Evolutionary conservation across 1,140 invertebrate genomes (phyloP).

Genomic region (Archegozetes longisetosus): DNA sequence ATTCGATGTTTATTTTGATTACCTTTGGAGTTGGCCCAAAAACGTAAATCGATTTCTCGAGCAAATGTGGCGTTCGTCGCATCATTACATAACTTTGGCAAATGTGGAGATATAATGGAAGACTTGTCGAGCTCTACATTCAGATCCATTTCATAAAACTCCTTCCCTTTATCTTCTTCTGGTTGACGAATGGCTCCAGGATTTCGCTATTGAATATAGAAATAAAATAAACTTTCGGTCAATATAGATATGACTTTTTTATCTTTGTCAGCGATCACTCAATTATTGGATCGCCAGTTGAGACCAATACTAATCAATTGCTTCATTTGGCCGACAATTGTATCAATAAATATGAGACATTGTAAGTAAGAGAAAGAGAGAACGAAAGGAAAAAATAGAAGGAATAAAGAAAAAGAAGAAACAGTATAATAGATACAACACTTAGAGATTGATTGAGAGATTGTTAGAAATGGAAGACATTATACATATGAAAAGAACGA

Average conservation of each 20-base stretch:
- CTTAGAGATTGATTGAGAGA: too few species aligned
- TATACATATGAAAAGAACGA: background rate
- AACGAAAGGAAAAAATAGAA: too few species aligned
- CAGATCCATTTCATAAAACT: slow-evolving; percentile 62
- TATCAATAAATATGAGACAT: background rate
- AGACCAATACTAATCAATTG: background rate
- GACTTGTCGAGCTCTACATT: slow-evolving; percentile 49
- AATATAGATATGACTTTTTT: background rate
- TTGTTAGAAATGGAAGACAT: background rate
- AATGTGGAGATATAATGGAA: slow-evolving; percentile 50
- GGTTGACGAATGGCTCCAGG: slow-evolving; percentile 60
- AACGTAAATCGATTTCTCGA: slow-evolving; percentile 44
- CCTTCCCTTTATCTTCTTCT: slow-evolving; percentile 67
- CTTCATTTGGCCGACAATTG: background rate
- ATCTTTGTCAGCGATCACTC: background rate
- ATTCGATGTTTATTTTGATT: too few species aligned
- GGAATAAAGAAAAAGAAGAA: too few species aligned
- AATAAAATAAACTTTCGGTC: background rate
- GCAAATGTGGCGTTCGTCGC: slow-evolving; percentile 51
- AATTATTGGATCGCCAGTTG: too few species aligned
- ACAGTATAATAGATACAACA: too few species aligned
- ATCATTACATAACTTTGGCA: slow-evolving; percentile 23
- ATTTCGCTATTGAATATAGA: slow-evolving; percentile 46
- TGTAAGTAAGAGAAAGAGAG: background rate
- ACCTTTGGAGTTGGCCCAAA: slow-evolving; percentile 59